These are phyloP conservation scores for Cinclus mexicanus DNA, from an alignment of 2,113 vertebrate genomes.

Conservation along the genomic window DNA sequence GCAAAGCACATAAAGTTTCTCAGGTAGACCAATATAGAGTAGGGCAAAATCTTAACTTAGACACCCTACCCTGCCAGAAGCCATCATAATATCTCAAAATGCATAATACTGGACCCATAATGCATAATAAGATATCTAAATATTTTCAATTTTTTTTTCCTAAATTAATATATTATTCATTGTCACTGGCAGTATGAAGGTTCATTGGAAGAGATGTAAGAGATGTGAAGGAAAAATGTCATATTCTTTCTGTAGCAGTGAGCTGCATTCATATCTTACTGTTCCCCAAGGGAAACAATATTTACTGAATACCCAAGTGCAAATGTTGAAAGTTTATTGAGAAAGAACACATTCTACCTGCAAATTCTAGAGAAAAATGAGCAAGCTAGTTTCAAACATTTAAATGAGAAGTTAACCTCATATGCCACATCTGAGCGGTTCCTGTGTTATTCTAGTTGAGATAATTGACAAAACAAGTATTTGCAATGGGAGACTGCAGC, in stretches of 20 bases:
- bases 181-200: not conserved
- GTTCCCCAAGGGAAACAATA: not conserved
- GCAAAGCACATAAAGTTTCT: not conserved
- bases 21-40: not conserved
- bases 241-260: not conserved
- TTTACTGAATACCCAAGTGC: not conserved
- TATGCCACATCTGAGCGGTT: not conserved
- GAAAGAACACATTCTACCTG: not conserved
- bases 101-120: not conserved
- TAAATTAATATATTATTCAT: not conserved
- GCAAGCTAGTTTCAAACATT: not conserved
- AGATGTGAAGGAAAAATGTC: not conserved
- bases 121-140: not conserved
- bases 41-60: not conserved
- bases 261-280: not conserved
- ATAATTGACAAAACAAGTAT: conserved; percentile 52
- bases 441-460: conserved; percentile 3
- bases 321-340: not conserved
- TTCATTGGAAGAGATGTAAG: not conserved
- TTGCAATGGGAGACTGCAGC: conserved; percentile 15
- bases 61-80: not conserved
- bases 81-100: not conserved
- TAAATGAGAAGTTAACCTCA: conserved; percentile 2
- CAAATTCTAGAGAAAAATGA: conserved; percentile 10
- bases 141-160: not conserved